Percentiles rank a stretch among this genome's conserved stretches.
phyloP scores from a whole-genome alignment of 1,140 invertebrate species.

The Calliphora vicina region DNA sequence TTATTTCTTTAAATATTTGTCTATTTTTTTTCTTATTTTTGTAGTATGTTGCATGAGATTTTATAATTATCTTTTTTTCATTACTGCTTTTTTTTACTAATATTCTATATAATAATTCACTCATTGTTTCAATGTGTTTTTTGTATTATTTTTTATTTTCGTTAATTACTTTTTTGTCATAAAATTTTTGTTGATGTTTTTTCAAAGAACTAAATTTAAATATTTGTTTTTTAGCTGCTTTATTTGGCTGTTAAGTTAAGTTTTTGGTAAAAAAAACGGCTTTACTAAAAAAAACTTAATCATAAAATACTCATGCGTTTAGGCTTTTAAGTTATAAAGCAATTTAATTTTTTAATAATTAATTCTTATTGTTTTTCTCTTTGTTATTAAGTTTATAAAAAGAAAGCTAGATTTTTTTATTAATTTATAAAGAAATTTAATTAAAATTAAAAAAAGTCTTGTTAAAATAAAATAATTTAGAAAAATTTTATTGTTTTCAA shows the following conservation, averaged over 20 bases:
- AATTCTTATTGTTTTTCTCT: not conserved
- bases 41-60: conserved; percentile 63
- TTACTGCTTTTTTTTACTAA: conserved; percentile 19
- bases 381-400: conserved; percentile 18
- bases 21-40: conserved; percentile 41
- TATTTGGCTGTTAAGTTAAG: conserved; percentile 6
- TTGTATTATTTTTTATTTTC: not conserved
- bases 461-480: not conserved
- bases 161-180: not conserved
- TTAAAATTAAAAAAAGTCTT: not conserved
- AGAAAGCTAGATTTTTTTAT: conserved; percentile 38
- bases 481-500: not conserved
- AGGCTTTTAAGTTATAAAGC: conserved; percentile 42
- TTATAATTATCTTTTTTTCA: conserved; percentile 60
- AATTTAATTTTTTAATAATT: conserved; percentile 25
- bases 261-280: conserved; percentile 39
- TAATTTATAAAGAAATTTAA: conserved; percentile 39
- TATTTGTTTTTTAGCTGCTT: not conserved
- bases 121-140: conserved; percentile 11
- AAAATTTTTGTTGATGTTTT: not conserved
- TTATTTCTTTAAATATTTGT: conserved; percentile 36
- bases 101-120: conserved; percentile 11
- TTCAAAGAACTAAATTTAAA: not conserved
- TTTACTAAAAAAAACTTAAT: conserved; percentile 63
- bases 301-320: conserved; percentile 63